phyloP scores from a whole-genome alignment of 1,140 invertebrate genomes.

The Druon quercuslanigerum region DNA sequence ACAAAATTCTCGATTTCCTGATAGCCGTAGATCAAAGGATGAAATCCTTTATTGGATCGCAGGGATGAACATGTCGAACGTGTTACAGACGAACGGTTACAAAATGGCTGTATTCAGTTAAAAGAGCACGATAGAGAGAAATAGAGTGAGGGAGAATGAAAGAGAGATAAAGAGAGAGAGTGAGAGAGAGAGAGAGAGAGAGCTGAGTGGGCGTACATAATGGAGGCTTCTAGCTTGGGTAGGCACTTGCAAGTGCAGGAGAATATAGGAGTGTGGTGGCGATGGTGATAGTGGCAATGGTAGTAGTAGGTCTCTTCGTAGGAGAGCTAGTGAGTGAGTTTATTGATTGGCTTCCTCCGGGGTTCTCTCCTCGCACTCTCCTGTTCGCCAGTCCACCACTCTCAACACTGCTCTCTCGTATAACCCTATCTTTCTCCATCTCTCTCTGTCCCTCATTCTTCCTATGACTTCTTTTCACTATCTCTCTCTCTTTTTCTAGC shows the following conservation, averaged over 20 bases:
- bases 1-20: conserved; percentile 26
- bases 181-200: conserved; percentile 25
- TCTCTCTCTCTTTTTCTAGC: conserved; percentile 39
- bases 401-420: conserved; percentile 30
- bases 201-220: conserved; percentile 74
- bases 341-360: conserved; percentile 75
- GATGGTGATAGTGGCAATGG: conserved; percentile 40
- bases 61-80: conserved; percentile 49
- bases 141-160: not conserved
- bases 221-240: conserved; percentile 69
- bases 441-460: conserved; percentile 19
- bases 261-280: conserved; percentile 48
- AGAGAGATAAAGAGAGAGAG: conserved; percentile 6
- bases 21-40: conserved; percentile 45
- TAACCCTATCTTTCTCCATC: conserved; percentile 31
- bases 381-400: conserved; percentile 18
- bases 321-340: conserved; percentile 68
- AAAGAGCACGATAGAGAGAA: conserved; percentile 34
- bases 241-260: conserved; percentile 53
- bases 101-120: conserved; percentile 73
- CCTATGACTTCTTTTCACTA: conserved; percentile 32
- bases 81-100: conserved; percentile 65
- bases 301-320: conserved; percentile 63
- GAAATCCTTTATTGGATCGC: conserved; percentile 52
- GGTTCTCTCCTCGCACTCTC: conserved; percentile 54